Percentiles rank a stretch among this genome's conserved stretches.
phyloP scores from a whole-genome alignment of 2,797 vertebrate species.

The Oophaga sylvatica region DNA sequence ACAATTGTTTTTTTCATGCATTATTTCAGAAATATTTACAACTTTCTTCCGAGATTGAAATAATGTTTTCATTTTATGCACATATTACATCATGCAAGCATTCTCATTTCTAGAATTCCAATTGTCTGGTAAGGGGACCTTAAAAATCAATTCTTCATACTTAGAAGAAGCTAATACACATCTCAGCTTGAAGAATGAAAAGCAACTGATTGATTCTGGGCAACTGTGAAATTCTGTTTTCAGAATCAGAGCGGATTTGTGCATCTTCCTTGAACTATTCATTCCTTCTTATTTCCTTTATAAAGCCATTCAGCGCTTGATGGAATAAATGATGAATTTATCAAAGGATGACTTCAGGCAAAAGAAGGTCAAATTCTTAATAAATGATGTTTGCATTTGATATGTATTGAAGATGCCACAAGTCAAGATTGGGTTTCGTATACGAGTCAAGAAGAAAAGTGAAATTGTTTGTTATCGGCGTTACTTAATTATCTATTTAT shows the following conservation, averaged over 20 bases:
- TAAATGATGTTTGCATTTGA: constrained; percentile 61
- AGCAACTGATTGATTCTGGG: constrained; percentile 64
- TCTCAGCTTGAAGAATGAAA: constrained; percentile 67
- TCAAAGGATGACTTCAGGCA: constrained; percentile 59
- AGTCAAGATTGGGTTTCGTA: constrained; percentile 15
- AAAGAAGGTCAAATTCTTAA: constrained; percentile 62
- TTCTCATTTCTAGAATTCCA: constrained; percentile 55
- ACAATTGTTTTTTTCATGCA: constrained; percentile 4
- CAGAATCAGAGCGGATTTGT: constrained; percentile 36
- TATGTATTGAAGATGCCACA: constrained; percentile 46
- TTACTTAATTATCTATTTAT: constrained; percentile 22
- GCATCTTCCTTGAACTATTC: constrained; percentile 25
- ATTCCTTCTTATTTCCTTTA: constrained; percentile 55
- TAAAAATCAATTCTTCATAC: constrained; percentile 70
- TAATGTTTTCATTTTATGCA: constrained; percentile 54
- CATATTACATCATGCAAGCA: constrained; percentile 49
- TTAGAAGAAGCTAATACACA: constrained; percentile 68
- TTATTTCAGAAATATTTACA: constrained; percentile 28
- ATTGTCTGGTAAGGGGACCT: constrained; percentile 63
- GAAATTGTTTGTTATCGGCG: neutral
- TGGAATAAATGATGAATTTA: constrained; percentile 63
- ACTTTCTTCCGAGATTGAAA: constrained; percentile 12
- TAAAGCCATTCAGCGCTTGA: constrained; percentile 57
- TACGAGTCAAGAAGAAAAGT: constrained; percentile 14
- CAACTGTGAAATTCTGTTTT: constrained; percentile 69